A percentile compares a stretch with the other conserved stretches of the same genome.
phyloP scores from a whole-genome alignment of 2,888 invertebrate species.

The Halocaridina rubra region DNA sequence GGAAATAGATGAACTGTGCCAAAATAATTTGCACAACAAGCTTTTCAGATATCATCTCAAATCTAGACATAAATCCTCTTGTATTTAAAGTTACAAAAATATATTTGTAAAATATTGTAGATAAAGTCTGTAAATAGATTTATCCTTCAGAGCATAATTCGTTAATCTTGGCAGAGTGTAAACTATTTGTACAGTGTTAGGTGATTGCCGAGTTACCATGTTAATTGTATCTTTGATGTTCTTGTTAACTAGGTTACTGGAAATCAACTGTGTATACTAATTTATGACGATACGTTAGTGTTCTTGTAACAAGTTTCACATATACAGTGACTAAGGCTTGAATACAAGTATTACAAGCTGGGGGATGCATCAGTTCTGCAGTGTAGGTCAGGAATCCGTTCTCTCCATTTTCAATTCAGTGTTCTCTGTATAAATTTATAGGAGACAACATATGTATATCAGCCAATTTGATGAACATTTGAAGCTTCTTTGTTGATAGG shows the following conservation, averaged over 20 bases:
- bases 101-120: conserved; percentile 45
- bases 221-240: conserved; percentile 45
- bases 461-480: too few species aligned
- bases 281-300: neutral
- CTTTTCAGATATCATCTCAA: conserved; percentile 51
- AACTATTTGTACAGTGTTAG: conserved; percentile 56
- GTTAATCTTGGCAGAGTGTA: conserved; percentile 46
- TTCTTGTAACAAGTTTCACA: too few species aligned
- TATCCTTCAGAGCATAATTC: conserved; percentile 40
- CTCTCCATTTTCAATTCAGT: too few species aligned
- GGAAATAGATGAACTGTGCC: conserved; percentile 47
- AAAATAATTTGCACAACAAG: conserved; percentile 44
- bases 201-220: conserved; percentile 30
- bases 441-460: too few species aligned
- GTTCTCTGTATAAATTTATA: too few species aligned
- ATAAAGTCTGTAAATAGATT: conserved; percentile 44
- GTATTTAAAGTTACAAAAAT: conserved; percentile 26
- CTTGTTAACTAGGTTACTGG: conserved; percentile 41
- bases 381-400: too few species aligned
- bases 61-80: conserved; percentile 36
- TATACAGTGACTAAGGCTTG: too few species aligned
- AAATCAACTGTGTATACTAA: conserved; percentile 18
- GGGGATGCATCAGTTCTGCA: too few species aligned
- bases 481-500: too few species aligned
- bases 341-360: too few species aligned